Base-by-base conservation (phyloP, 2,113 vertebrate genomes). In the Glareola pratincola region DNA sequence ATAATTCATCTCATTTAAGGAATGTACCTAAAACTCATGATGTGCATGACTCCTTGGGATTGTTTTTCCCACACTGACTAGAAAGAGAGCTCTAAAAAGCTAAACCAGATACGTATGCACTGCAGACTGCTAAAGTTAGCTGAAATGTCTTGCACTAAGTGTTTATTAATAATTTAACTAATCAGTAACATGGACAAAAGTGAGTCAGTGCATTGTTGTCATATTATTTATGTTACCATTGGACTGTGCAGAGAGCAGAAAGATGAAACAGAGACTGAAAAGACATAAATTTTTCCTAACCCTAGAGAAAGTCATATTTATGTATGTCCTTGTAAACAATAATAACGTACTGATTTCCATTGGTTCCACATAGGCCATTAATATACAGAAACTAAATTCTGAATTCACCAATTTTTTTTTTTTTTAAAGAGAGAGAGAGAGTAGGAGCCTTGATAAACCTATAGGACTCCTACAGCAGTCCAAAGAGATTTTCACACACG, bases 121-220 rank as follows among this genome's bases (percentile, higher is more conserved):
- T 75, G 48, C 80, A 87, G 48, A 48, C 34, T 91, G 64, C 39
- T 85, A 68, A 91, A 94, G 45, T 91, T 91, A 95, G 87, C 48
- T 79, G 66, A 90, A 78, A 91, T 60, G 51, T 85, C 79, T 89
- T 92, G 36, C 47, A 75, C 56, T 71, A 74, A 91, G 21, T 3
- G 1, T 56, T 81, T 60, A 96, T 95, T 75, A 96, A 95, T 96
- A 94, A 96, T 96, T 92, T 81, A 87, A 74, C 64, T 89, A 87
- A 91, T 34, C 36, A 91, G 83, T 86, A 88, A 81, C 68, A 75
- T 6, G 22, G 80, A 72, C 39, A 59, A 88, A 86, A 94, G 67
- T 62, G 76, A 93, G 73, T 72, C 74, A 84, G 34, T 72, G 48
- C 64, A 89, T 75, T 95, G 62, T 92, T 95, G 78, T 68, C 77